Base-by-base conservation (phyloP, 2,888 invertebrate species). In the Volucella bombylans region DNA sequence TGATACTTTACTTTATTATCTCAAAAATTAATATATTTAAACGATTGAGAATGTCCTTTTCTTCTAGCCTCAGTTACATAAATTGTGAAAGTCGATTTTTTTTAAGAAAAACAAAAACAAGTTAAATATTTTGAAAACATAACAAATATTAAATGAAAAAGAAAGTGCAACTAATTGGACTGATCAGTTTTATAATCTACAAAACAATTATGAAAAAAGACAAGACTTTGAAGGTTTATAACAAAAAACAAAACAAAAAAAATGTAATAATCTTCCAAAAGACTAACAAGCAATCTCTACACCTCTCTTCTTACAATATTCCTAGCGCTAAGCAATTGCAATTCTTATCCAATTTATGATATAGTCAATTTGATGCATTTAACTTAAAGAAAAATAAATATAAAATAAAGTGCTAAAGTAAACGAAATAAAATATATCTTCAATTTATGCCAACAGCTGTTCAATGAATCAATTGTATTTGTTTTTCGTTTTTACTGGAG, bases 351-450 rank as follows among this genome's bases (percentile, higher is more conserved):
- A 47, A 55, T 38, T 43, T 31, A 23, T 41, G n/a, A 18, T 50
- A 64, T 54, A 67, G 74, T 83, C 74, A 85, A 85, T 81, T 81
- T 67, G 10, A 65, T 65, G 31, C 39, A 82, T 65, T 57, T 65
- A 47, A 64, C 9, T 55, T 31, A 31, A 31, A 61, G 41, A 15
- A 74, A n/a, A 18, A 2, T 52, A 50, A 65, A 54, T 12, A 11
- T 12, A 59, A 57, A 52, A 52, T 10, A 49, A 18, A 54, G 14
- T 38, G 18, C 68, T 80, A 38, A 57, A 52, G 39, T 1, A 65
- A 49, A 39, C 12, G 10, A 6, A 15, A 49, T 12, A 45, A 14
- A 41, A 12, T 67, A 68, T 39, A 67, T 15, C 4, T 10, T 41
- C 6, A 47, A 41, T 2, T 52, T 15, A 69, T 50, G 45, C 69